A percentile compares a stretch with the other conserved stretches of the same genome.
phyloP scores from a whole-genome alignment of 2,797 vertebrate species.

The Eulemur coronatus region DNA sequence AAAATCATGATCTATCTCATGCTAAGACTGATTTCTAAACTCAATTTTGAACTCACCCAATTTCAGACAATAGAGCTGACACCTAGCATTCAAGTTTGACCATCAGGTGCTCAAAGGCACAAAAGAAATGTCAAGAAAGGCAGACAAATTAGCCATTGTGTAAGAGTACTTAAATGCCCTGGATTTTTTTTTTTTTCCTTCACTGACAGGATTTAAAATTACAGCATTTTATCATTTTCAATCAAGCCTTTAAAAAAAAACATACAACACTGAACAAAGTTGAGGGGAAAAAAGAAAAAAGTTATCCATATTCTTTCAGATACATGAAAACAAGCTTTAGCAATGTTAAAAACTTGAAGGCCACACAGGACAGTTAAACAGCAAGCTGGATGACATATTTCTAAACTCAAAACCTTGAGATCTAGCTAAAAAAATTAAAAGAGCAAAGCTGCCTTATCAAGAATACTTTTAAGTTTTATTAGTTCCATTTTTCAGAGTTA shows the following conservation, averaged over 20 bases:
- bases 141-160: conserved; percentile 54
- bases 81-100: conserved; percentile 28
- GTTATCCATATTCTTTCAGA: not conserved
- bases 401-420: conserved; percentile 19
- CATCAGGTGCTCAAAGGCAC: conserved; percentile 41
- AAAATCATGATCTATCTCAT: not conserved
- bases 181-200: conserved; percentile 39
- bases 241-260: conserved; percentile 10
- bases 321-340: conserved; percentile 8
- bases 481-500: conserved; percentile 68
- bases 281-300: not conserved
- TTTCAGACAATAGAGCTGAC: conserved; percentile 34
- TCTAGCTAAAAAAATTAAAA: conserved; percentile 36
- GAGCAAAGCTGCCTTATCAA: conserved; percentile 5
- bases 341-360: not conserved
- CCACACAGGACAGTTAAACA: not conserved
- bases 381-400: not conserved
- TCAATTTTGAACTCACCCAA: conserved; percentile 8
- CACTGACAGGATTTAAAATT: conserved; percentile 41
- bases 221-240: conserved; percentile 55
- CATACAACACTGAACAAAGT: conserved; percentile 25
- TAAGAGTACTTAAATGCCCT: conserved; percentile 28
- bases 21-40: not conserved
- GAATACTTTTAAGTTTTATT: conserved; percentile 48
- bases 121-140: conserved; percentile 54